Evolutionary conservation across 2,888 invertebrate genomes (phyloP).

Genomic region (Tenthredo scrophulariae): DNA sequence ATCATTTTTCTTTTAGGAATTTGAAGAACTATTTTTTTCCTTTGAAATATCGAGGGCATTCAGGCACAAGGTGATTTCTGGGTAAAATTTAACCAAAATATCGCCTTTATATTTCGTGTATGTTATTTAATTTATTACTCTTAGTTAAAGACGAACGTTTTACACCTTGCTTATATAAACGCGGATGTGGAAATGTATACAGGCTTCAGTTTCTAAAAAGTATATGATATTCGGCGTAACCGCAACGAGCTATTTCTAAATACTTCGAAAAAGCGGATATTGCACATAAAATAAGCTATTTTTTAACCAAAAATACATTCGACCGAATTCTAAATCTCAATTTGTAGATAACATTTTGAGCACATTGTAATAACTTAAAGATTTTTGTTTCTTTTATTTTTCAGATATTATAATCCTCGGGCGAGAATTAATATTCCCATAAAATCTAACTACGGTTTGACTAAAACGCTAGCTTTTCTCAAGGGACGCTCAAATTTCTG

Average conservation of each 20-base stretch:
- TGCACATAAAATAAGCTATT: conserved; percentile 11
- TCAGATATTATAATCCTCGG: neutral
- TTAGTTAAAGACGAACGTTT: conserved; percentile 5
- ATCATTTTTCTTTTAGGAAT: neutral
- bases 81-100: neutral
- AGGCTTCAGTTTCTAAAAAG: neutral
- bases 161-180: neutral
- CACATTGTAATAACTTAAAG: too few species aligned
- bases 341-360: too few species aligned
- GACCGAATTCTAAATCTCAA: neutral
- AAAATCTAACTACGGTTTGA: neutral
- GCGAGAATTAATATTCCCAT: neutral
- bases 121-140: conserved; percentile 19
- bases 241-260: neutral
- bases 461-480: neutral
- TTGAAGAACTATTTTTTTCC: neutral
- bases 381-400: too few species aligned
- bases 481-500: conserved; percentile 51
- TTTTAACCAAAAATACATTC: neutral
- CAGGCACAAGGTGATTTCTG: neutral
- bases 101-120: neutral
- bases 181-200: conserved; percentile 21
- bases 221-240: neutral
- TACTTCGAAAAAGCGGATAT: conserved; percentile 8
- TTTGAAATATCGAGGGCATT: neutral